phyloP scores from a whole-genome alignment of 2,888 invertebrate genomes.

The Hypselothyrea guttata region DNA sequence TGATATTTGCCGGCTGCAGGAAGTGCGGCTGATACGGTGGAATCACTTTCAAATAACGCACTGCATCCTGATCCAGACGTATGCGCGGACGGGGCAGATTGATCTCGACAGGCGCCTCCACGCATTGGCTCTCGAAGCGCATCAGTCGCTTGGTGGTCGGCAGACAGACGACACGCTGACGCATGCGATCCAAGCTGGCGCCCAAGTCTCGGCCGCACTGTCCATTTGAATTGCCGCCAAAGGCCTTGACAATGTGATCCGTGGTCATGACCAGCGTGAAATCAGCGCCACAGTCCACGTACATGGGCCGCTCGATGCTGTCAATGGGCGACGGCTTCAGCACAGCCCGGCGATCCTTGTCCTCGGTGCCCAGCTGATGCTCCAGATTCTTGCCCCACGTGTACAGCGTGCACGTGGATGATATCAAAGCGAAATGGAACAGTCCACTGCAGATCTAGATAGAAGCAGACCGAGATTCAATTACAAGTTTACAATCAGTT shows the following conservation, averaged over 20 bases:
- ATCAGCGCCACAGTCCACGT: slow-evolving; percentile 82
- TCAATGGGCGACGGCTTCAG: slow-evolving; percentile 80
- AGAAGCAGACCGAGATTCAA: no score
- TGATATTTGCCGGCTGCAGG: slow-evolving; percentile 78
- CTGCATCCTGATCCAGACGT: slow-evolving; percentile 78
- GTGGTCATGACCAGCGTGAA: slow-evolving; percentile 82
- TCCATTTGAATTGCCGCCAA: slow-evolving; percentile 82
- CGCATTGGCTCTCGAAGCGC: slow-evolving; percentile 82
- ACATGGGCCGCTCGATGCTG: slow-evolving; percentile 79
- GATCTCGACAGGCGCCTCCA: slow-evolving; percentile 81
- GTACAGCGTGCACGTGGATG: slow-evolving; percentile 88
- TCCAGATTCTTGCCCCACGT: slow-evolving; percentile 95
- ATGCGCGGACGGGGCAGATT: slow-evolving; percentile 81
- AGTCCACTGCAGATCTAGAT: slow-evolving; percentile 87
- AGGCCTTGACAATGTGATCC: slow-evolving; percentile 81
- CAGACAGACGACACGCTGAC: slow-evolving; percentile 81
- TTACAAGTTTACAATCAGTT: not conserved
- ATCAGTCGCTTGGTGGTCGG: slow-evolving; percentile 82
- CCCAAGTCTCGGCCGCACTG: slow-evolving; percentile 82
- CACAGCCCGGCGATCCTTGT: slow-evolving; percentile 80
- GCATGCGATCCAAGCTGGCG: slow-evolving; percentile 78
- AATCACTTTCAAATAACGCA: slow-evolving; percentile 81
- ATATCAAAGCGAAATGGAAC: slow-evolving; percentile 90
- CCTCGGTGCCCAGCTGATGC: slow-evolving; percentile 89
- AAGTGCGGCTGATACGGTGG: slow-evolving; percentile 80